phyloP scores from a whole-genome alignment of 1,140 invertebrate genomes.

The Drosophila pachea region DNA sequence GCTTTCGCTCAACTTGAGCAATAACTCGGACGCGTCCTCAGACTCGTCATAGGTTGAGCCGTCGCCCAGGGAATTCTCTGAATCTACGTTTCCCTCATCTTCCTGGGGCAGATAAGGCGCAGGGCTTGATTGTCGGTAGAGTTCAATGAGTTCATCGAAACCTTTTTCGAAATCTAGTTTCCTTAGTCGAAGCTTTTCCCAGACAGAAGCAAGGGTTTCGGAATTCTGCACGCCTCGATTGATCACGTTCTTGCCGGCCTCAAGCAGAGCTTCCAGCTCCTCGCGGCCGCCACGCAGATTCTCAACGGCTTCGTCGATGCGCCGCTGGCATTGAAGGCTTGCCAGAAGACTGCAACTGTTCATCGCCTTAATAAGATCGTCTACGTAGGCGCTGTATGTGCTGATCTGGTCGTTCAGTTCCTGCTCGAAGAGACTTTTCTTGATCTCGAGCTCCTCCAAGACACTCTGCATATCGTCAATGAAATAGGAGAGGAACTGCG shows the following conservation, averaged over 20 bases:
- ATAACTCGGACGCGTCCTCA: not conserved
- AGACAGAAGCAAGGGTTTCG: not conserved
- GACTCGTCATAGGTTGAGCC: not conserved
- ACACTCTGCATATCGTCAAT: not conserved
- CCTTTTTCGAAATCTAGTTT: not conserved
- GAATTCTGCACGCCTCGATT: not conserved
- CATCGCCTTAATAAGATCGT: constrained; percentile 7
- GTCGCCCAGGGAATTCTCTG: not conserved
- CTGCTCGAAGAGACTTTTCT: constrained; percentile 16
- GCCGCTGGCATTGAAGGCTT: not conserved
- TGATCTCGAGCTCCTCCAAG: constrained; percentile 29
- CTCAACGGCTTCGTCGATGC: constrained; percentile 2
- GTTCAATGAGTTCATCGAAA: not conserved
- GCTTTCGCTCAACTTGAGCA: constrained; percentile 1
- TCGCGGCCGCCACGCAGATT: not conserved
- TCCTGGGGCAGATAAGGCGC: no score
- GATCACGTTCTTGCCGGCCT: not conserved
- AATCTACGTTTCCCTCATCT: not conserved
- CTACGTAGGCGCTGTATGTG: constrained; percentile 7
- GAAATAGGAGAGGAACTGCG: constrained; percentile 10
- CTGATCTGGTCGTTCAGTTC: constrained; percentile 10
- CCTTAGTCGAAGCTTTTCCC: not conserved
- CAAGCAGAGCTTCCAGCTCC: not conserved
- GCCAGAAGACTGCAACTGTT: not conserved
- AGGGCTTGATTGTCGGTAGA: not conserved